Evolutionary conservation across 2,888 invertebrate genomes (phyloP).

Genomic region (Lithophane socia): DNA sequence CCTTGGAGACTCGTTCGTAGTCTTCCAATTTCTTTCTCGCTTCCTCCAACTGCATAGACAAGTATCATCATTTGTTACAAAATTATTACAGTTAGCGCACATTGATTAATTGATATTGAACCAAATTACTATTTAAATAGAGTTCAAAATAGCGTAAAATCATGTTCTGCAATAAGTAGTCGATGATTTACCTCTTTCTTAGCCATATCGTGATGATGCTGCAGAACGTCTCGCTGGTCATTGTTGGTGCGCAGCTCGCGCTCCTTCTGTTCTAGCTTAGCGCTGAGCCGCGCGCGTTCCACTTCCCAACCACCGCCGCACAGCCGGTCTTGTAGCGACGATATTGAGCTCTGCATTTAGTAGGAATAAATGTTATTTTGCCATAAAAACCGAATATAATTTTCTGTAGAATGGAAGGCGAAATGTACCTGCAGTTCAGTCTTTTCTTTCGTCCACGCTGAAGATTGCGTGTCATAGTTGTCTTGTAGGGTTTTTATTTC

Average conservation of each 20-base stretch:
- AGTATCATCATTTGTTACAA: background rate
- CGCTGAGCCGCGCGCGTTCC: conserved; percentile 93
- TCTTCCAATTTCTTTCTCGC: conserved; percentile 95
- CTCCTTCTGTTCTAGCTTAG: conserved; percentile 93
- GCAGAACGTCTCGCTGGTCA: conserved; percentile 93
- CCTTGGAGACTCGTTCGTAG: conserved; percentile 95
- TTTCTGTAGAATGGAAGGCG: background rate
- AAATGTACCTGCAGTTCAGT: conserved; percentile 91
- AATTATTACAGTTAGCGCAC: no score
- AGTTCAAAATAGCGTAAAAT: background rate
- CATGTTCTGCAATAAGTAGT: background rate
- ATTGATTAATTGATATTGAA: background rate
- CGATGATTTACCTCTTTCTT: conserved; percentile 83
- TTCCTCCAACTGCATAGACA: conserved; percentile 92
- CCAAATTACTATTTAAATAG: background rate
- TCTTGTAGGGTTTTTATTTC: conserved; percentile 92
- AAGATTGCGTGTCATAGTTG: conserved; percentile 91
- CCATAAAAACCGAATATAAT: background rate
- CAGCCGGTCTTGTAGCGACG: conserved; percentile 86
- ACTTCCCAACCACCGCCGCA: conserved; percentile 91
- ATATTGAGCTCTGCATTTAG: conserved; percentile 79
- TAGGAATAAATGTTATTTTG: background rate
- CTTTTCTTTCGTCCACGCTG: conserved; percentile 94
- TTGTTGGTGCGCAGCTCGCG: conserved; percentile 93
- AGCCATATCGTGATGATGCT: conserved; percentile 93